These are phyloP conservation scores for Actinernus sp. DNA, from an alignment of 92 coral and sea anemone species.

Conservation along the genomic window DNA sequence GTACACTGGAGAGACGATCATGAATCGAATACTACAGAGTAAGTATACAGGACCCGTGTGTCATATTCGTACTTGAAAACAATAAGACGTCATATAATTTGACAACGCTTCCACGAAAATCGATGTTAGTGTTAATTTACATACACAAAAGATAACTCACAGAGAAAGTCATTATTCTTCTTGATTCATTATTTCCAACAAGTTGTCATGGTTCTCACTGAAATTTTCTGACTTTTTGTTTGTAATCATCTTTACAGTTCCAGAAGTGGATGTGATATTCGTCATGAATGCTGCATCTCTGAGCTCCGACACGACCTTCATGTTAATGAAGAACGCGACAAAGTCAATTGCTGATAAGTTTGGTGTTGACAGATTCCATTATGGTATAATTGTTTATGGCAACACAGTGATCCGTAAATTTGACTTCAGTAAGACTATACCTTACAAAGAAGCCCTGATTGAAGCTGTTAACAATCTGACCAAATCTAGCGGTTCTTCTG, in stretches of 20 bases:
- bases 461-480: not conserved
- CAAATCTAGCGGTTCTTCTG: constrained; percentile 8
- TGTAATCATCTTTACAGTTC: constrained; percentile 26
- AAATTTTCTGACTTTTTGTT: no score
- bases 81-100: no score
- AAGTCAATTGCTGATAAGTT: constrained; percentile 13
- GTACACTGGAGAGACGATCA: constrained; percentile 19
- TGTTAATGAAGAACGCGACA: constrained; percentile 5
- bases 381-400: constrained; percentile 32
- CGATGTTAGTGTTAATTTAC: constrained; percentile 7
- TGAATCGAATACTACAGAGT: constrained; percentile 21
- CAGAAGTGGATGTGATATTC: constrained; percentile 28
- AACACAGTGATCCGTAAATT: constrained; percentile 4
- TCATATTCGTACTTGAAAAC: no score
- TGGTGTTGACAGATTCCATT: constrained; percentile 27
- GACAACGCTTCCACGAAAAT: constrained; percentile 33
- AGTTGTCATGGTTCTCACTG: no score
- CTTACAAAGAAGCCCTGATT: constrained; percentile 7
- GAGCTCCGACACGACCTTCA: constrained; percentile 18
- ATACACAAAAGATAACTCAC: no score
- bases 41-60: constrained; percentile 17
- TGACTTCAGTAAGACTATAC: constrained; percentile 6
- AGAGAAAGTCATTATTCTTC: no score
- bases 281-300: constrained; percentile 22
- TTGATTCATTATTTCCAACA: no score